Evolutionary conservation across 53 echinoderm and acorn worm species (phyloP).

Genomic region (Glandiceps talaboti): DNA sequence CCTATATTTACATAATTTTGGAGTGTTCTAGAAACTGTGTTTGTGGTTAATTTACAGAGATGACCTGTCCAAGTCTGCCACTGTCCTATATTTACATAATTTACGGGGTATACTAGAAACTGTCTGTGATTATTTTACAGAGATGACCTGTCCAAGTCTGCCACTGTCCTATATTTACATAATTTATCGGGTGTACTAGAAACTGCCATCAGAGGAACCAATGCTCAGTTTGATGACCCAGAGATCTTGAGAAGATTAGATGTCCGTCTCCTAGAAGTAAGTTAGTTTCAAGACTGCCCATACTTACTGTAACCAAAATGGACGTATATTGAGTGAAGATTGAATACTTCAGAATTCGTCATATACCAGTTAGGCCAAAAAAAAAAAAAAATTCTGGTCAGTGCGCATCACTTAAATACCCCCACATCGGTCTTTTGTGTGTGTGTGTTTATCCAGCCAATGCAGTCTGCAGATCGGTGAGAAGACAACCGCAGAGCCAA

Average conservation of each 20-base stretch:
- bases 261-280: constrained; percentile 79
- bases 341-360: no score
- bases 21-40: no score
- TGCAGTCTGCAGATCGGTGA: no score
- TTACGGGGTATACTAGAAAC: background rate
- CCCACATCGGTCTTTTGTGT: no score
- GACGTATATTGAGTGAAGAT: no score
- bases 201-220: constrained; percentile 88
- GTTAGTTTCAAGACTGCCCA: no score
- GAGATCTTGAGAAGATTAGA: constrained; percentile 83
- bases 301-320: no score
- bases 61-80: constrained; percentile 83
- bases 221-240: constrained; percentile 87
- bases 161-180: constrained; percentile 77
- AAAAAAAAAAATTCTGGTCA: no score
- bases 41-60: constrained; percentile 56
- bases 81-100: constrained; percentile 61
- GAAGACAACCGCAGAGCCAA: no score
- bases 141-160: constrained; percentile 81
- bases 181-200: constrained; percentile 82
- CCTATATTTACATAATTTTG: background rate
- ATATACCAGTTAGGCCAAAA: no score
- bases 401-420: no score
- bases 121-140: constrained; percentile 16
- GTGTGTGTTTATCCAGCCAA: no score